Percentiles rank a stretch among this genome's conserved stretches.
These are phyloP conservation scores for Aleiodes sp. DNA, from an alignment of 1,140 invertebrate genomes.

Conservation along the genomic window DNA sequence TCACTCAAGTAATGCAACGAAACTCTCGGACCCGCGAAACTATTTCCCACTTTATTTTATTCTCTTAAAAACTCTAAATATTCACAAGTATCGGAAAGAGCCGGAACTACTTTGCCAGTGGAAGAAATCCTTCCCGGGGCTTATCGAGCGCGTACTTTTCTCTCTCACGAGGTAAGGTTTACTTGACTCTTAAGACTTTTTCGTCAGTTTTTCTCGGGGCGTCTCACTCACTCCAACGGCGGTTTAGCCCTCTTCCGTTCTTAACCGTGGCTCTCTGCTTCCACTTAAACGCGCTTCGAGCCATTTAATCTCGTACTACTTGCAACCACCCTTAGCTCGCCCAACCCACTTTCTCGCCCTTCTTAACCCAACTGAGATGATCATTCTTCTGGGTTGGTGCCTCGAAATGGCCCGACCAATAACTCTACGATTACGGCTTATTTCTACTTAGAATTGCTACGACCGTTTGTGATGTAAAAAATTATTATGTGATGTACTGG, in stretches of 20 bases:
- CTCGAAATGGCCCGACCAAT: conserved; percentile 31
- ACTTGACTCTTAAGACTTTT: conserved; percentile 31
- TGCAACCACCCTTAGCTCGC: background rate
- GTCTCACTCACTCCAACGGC: conserved; percentile 30
- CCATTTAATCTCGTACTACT: conserved; percentile 35
- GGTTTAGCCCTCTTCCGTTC: conserved; percentile 28
- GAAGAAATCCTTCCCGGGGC: conserved; percentile 29
- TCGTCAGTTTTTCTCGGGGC: conserved; percentile 26
- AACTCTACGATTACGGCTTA: conserved; percentile 33
- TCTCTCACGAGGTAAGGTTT: conserved; percentile 30
- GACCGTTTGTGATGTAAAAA: too few relatives aligned
- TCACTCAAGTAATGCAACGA: too few relatives aligned
- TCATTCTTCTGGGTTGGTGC: conserved; percentile 34
- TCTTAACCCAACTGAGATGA: conserved; percentile 23
- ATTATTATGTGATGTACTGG: too few relatives aligned
- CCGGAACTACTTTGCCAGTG: conserved; percentile 37
- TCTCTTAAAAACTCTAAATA: conserved; percentile 33
- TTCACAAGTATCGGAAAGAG: conserved; percentile 37
- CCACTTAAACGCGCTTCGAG: conserved; percentile 35
- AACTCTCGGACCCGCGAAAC: too few relatives aligned
- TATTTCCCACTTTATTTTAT: too few relatives aligned
- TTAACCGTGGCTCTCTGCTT: conserved; percentile 36
- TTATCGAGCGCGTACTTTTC: conserved; percentile 36
- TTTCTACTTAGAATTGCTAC: background rate
- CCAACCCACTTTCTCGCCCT: too few relatives aligned